Evolutionary conservation across 2,888 invertebrate species (phyloP), one percentile per base, ranked within the genome.

Genomic region (Sphaeridia pumilis): DNA sequence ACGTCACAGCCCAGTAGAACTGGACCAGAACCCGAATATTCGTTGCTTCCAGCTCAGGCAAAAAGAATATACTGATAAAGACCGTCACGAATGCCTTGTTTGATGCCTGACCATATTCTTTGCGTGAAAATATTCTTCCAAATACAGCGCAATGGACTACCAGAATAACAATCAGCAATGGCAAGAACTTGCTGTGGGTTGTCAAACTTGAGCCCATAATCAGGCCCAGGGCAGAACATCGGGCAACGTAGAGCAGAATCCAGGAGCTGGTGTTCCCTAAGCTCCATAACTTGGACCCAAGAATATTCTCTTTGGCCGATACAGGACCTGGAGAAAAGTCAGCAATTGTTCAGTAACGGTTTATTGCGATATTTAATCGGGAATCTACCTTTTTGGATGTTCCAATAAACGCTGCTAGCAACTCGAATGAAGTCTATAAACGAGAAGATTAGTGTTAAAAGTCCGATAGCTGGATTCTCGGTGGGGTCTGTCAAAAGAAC

Each of bases 341-440:
- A 31, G 31, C 31, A 31, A 7, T 31, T 31, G 7, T 14, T 14
- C 14, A 31, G 7, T 31, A 7, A 14, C 10, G 31, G 31, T 14
- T 31, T 31, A 31, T 14, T 31, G 7, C 31, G 14, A 31, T 31
- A 10, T 7, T 10, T 14, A 31, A 10, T 7, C 31, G 21, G 31
- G 47, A 42, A 4, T 3, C 26, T 45, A 58, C 60, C 61, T 53
- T 56, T 57, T 7, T 57, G 43, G 47, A 63, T 49, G 45, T 61
- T 61, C 61, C 61, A 63, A 22, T 56, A 57, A 3, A 61, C 58
- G 17, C 55, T 54, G 14, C 57, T 55, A 21, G 56, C 56, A 1
- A 63, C 59, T 10, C 63, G 57, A 45, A 63, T 57, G 49, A 61
- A 63, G 38, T 63, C 63, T 10, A 63, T 41, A 36, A 63, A 63